phyloP scores from a whole-genome alignment of 2,797 vertebrate genomes.

The Mormyrus proboscirostris region DNA sequence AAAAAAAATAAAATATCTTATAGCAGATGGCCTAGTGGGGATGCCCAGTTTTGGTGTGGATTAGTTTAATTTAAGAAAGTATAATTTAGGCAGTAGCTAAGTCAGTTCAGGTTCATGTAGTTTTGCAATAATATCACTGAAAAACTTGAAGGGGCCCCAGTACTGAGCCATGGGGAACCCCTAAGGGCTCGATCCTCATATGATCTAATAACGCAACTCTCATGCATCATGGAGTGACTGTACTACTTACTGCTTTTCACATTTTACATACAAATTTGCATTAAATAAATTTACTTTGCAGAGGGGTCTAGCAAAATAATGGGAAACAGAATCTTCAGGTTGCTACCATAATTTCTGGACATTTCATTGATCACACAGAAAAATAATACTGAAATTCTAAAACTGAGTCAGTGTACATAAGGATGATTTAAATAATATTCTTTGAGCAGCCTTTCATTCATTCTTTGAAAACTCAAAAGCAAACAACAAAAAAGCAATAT shows the following conservation, averaged over 20 bases:
- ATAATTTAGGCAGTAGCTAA: background rate
- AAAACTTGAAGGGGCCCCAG: background rate
- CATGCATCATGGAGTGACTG: background rate
- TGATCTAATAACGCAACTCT: background rate
- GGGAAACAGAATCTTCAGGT: background rate
- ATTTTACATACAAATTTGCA: background rate
- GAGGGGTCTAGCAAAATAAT: background rate
- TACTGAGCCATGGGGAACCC: background rate
- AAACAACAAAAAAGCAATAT: background rate
- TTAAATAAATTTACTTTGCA: background rate
- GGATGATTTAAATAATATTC: background rate
- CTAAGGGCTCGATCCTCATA: background rate
- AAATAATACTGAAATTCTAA: background rate
- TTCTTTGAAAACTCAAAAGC: background rate
- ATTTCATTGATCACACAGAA: slow-evolving; percentile 1
- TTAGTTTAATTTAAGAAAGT: no score
- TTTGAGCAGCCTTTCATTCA: background rate
- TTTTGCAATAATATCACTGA: background rate
- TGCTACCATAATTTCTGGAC: background rate
- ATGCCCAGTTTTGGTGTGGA: background rate
- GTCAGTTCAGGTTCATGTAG: background rate
- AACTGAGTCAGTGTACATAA: background rate
- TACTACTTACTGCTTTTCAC: background rate
- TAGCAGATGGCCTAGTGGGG: background rate
- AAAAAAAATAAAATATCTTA: background rate